Base-by-base conservation (phyloP, 2,113 vertebrate species). In the Hemichromis elongatus region DNA sequence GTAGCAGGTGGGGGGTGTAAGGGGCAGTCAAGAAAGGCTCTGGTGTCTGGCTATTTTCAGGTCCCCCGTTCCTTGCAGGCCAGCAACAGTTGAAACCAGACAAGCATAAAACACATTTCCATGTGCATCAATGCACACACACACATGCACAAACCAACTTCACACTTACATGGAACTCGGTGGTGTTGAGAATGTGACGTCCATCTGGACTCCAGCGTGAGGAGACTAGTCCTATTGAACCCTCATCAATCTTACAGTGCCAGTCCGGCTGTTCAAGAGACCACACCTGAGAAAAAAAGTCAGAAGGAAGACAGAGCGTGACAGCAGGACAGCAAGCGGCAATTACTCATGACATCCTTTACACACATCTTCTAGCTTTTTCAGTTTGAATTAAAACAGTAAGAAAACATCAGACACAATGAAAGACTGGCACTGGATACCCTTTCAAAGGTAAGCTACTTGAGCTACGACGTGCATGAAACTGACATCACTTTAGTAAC, bases 111-210 rank as follows among this genome's bases (percentile, higher is more conserved):
- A 93, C 92, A 91, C 87, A 92, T 86, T 90, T 84, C 83, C 28
- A 70, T 88, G 88, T 35, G 40, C 84, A 88, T 88, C 89, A 90
- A 90, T 77, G 77, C 86, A 83, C 83, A 80, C 83, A 88, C 82
- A 75, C 70, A 75, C 68, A 89, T 10, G 81, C 90, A 89, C 84
- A 24, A 82, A 87, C 85, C 90, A 92, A 94, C 88, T 84, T 94
- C 88, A 92, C 93, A 96, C 99, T 99, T 95, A 99, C 98, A 75
- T 99, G 98, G 95, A 99, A 99, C 93, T 99, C 98, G 0, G 98
- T 98, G 24, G 99, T 99, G 92, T 99, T 99, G 95, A 99, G 98
- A 93, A 99, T 96, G 96, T 99, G 99, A 96, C 99, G 98, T 87
- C 98, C 98, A 8, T 99, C 99, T 1, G 98, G 98, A 91, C 99